phyloP scores from a whole-genome alignment of 1,140 invertebrate genomes.

The Oedothorax gibbosus region DNA sequence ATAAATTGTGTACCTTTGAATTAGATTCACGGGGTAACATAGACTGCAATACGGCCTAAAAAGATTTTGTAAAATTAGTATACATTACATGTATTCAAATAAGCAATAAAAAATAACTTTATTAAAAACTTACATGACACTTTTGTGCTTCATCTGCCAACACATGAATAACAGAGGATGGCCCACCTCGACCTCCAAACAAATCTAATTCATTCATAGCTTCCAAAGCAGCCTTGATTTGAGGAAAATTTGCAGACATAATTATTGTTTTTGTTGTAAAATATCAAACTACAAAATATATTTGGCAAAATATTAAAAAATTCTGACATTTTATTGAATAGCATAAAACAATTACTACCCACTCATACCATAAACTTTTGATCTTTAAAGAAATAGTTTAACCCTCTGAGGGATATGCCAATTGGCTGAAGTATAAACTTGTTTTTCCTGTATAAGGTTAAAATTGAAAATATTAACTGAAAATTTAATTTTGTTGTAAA shows the following conservation, averaged over 20 bases:
- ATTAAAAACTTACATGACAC: conserved; percentile 74
- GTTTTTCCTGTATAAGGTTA: no score
- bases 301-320: background rate
- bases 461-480: no score
- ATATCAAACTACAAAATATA: background rate
- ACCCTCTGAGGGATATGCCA: no score
- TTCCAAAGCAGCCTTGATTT: conserved; percentile 89
- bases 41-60: conserved; percentile 92
- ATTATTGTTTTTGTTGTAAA: no score
- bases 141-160: conserved; percentile 98
- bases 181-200: conserved; percentile 95
- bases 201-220: conserved; percentile 99
- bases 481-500: no score
- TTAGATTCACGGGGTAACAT: conserved; percentile 98
- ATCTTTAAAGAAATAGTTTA: background rate
- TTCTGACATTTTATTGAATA: background rate
- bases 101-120: background rate
- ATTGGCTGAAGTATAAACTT: no score
- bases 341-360: background rate
- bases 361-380: background rate
- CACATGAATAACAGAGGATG: conserved; percentile 96
- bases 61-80: conserved; percentile 32
- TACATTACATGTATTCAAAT: background rate
- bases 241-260: no score
- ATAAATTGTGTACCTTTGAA: conserved; percentile 78